phyloP scores from a whole-genome alignment of 2,888 invertebrate genomes.

The Diadromus collaris region DNA sequence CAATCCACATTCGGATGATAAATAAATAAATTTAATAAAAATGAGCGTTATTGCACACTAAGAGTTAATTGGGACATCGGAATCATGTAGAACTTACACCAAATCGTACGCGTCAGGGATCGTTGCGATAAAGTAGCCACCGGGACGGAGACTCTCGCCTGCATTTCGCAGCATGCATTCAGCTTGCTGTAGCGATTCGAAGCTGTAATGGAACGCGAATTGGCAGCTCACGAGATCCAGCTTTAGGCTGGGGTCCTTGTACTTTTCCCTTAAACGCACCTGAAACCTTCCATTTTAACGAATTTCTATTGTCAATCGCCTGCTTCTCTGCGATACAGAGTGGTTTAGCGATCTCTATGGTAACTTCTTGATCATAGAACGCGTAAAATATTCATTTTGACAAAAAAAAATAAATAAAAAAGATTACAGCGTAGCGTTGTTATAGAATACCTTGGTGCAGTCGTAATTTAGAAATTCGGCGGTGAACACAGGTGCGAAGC shows the following conservation, averaged over 20 bases:
- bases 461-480: constrained; percentile 97
- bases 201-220: constrained; percentile 99
- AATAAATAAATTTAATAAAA: too few relatives aligned
- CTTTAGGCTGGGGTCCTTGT: constrained; percentile 88
- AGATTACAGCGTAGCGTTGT: background rate
- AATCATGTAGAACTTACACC: constrained; percentile 82
- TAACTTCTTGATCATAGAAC: background rate
- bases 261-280: constrained; percentile 87
- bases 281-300: constrained; percentile 74
- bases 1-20: too few relatives aligned
- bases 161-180: constrained; percentile 96
- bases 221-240: constrained; percentile 98
- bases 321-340: constrained; percentile 50
- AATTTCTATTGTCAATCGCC: constrained; percentile 65
- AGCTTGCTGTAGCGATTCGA: constrained; percentile 94
- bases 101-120: constrained; percentile 97
- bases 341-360: constrained; percentile 2
- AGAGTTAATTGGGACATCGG: background rate
- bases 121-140: constrained; percentile 98
- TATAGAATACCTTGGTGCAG: constrained; percentile 87
- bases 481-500: constrained; percentile 82
- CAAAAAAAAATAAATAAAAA: background rate
- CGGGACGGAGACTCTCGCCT: constrained; percentile 92
- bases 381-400: background rate
- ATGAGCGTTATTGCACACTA: too few relatives aligned